Base-by-base conservation (phyloP, 1,140 invertebrate species). In the Phenacoccus solenopsis region DNA sequence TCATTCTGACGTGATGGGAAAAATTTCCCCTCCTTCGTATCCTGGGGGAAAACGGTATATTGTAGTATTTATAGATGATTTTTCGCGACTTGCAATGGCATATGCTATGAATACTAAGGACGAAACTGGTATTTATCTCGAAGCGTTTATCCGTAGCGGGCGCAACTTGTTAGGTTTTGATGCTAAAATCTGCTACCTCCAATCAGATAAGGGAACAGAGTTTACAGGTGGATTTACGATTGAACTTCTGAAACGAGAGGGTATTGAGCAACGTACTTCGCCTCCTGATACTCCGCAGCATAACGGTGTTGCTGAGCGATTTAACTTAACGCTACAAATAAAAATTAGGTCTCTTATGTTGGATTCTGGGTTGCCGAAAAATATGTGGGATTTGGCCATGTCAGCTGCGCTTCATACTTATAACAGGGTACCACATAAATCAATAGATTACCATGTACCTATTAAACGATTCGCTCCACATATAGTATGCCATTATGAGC, bases 261-360 rank as follows among this genome's bases (percentile, higher is more conserved):
- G n/a, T 9, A 38, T 38, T n/a, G 32, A 38, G n/a, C 9, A n/a
- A 38, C 32, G n/a, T 10, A n/a, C 32, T 9, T 9, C 32, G 9
- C 32, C 32, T 38, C 32, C 32, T 9, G 32, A 38, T 38, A 38
- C 32, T 38, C 78, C 80, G 21, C 73, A 81, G 71, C 78, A 80
- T 72, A 81, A 82, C 73, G 79, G 80, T 7, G 73, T 79, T 16
- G 76, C 78, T 12, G 79, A 81, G 69, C 61, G 76, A 28, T 74
- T 73, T 30, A 82, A 81, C 73, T 72, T 79, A 25, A 78, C 76
- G 2, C 67, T 80, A 38, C 32, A 38, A 38, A 38, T 9, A 10
- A 38, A 38, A 38, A 38, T 38, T 38, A 38, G 32, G n/a, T 9
- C 32, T 38, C n/a, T 38, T 10, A 10, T 38, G n/a, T 38, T 38